Conservation (phyloP, 2,113 vertebrate species). For the Peromyscus leucopus region DNA sequence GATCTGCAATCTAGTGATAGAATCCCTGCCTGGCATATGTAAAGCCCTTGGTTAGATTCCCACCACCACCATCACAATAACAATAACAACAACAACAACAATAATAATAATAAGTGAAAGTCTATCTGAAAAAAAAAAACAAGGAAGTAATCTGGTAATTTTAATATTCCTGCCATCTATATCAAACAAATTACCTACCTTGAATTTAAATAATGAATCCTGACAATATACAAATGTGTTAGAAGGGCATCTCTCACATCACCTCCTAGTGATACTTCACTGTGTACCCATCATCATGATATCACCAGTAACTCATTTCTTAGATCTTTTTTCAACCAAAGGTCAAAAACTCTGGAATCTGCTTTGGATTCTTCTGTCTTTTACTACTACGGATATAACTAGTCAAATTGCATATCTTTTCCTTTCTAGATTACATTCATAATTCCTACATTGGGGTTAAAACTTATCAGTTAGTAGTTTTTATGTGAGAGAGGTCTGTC, state of each 20-base stretch:
- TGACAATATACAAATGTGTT: neutral
- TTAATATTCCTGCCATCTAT: neutral
- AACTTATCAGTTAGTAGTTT: neutral
- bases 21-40: neutral
- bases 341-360: constrained; percentile 13
- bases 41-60: neutral
- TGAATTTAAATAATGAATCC: constrained; percentile 52
- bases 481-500: neutral
- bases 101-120: neutral
- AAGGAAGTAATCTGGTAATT: constrained; percentile 18
- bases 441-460: neutral
- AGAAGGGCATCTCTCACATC: neutral
- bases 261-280: neutral
- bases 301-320: neutral
- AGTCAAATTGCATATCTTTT: neutral
- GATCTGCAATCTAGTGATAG: neutral
- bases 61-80: neutral
- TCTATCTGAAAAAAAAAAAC: neutral
- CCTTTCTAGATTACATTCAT: neutral
- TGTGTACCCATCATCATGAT: neutral
- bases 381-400: neutral
- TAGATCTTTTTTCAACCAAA: constrained; percentile 33
- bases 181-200: neutral
- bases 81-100: neutral
- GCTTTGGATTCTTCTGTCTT: constrained; percentile 28